Percentiles rank a stretch among this genome's conserved stretches.
phyloP scores from a whole-genome alignment of 1,140 invertebrate species.

The Panulirus ornatus region DNA sequence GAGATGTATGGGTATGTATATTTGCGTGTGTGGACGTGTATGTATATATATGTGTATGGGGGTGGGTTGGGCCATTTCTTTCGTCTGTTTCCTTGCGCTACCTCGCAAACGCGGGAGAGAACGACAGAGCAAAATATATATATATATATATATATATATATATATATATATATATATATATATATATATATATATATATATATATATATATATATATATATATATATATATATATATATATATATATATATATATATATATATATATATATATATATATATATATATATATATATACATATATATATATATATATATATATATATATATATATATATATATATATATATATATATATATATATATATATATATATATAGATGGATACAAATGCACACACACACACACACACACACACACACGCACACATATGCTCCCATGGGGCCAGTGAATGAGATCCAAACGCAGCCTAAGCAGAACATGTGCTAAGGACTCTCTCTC shows the following conservation, averaged over 20 bases:
- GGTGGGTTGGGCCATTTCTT: too few relatives aligned
- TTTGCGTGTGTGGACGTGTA: too few relatives aligned
- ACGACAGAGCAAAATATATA: too few relatives aligned
- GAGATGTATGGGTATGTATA: too few relatives aligned
- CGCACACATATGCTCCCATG: neutral
- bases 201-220: neutral
- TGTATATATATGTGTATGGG: too few relatives aligned
- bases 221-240: neutral
- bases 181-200: neutral
- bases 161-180: neutral
- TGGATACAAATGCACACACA: constrained; percentile 8
- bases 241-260: neutral
- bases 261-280: neutral
- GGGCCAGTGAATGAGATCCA: too few relatives aligned
- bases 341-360: constrained; percentile 22
- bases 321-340: constrained; percentile 3
- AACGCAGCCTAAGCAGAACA: too few relatives aligned
- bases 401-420: constrained; percentile 39
- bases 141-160: neutral
- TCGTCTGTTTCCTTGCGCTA: too few relatives aligned
- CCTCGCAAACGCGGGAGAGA: too few relatives aligned
- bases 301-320: constrained; percentile 12
- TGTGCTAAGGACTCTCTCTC: too few relatives aligned
- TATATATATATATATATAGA: constrained; percentile 16
- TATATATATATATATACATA: constrained; percentile 5